Conservation (phyloP, 2,797 vertebrate species). For the Gymnoscopelus braueri region DNA sequence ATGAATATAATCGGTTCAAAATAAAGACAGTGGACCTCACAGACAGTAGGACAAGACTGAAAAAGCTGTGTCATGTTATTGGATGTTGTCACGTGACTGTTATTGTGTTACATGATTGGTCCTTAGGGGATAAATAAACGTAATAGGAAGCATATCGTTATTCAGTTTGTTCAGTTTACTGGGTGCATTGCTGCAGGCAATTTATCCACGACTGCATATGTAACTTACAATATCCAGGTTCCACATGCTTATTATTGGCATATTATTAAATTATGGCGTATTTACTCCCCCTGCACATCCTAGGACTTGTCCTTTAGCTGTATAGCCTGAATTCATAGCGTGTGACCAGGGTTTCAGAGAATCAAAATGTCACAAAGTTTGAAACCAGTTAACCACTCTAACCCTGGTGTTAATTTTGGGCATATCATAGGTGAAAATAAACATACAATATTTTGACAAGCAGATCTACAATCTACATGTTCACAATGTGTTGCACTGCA, state of each 20-base stretch:
- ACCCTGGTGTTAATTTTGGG: not conserved
- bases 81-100: conserved; percentile 7
- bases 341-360: not conserved
- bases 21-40: no score
- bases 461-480: no score
- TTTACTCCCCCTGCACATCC: not conserved
- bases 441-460: no score
- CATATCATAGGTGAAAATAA: no score
- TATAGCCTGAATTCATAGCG: not conserved
- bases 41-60: not conserved
- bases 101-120: conserved; percentile 21
- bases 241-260: conserved; percentile 27
- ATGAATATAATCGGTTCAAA: no score
- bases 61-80: not conserved
- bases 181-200: conserved; percentile 32
- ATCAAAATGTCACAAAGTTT: not conserved
- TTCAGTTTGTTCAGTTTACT: conserved; percentile 23
- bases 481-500: no score
- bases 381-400: no score
- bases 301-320: not conserved
- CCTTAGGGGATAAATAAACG: conserved; percentile 24
- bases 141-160: conserved; percentile 25
- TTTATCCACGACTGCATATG: conserved; percentile 10
- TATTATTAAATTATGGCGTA: conserved; percentile 32
- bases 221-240: conserved; percentile 3